Conservation (phyloP, 1,140 invertebrate genomes). For the Drosophila novamexicana region DNA sequence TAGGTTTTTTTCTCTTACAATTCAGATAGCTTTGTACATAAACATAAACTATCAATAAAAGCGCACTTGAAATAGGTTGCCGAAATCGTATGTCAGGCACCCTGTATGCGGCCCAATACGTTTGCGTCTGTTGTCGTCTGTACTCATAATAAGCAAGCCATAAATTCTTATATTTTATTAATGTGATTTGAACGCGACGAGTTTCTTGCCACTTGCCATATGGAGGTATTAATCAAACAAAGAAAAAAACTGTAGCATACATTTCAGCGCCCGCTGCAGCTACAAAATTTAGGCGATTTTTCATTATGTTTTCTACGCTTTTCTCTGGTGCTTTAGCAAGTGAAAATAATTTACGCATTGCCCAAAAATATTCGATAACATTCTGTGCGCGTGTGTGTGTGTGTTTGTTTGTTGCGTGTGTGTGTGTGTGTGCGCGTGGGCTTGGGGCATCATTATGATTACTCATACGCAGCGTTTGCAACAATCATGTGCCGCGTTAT, state of each 20-base stretch:
- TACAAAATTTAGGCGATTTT: slow-evolving; percentile 78
- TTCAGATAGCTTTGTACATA: neutral
- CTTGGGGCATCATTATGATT: slow-evolving; percentile 73
- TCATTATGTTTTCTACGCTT: slow-evolving; percentile 57
- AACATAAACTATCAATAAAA: slow-evolving; percentile 3
- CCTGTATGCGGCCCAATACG: slow-evolving; percentile 32
- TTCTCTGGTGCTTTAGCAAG: slow-evolving; percentile 21
- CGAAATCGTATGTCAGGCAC: slow-evolving; percentile 9
- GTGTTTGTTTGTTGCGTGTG: slow-evolving; percentile 9
- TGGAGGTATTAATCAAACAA: slow-evolving; percentile 74
- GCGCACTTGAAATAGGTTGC: neutral
- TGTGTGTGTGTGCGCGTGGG: slow-evolving; percentile 3
- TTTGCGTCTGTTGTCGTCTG: slow-evolving; percentile 33
- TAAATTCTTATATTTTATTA: slow-evolving; percentile 82
- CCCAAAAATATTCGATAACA: slow-evolving; percentile 59
- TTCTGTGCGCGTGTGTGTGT: slow-evolving; percentile 19
- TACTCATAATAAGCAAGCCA: slow-evolving; percentile 71
- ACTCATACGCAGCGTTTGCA: slow-evolving; percentile 81
- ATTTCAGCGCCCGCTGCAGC: slow-evolving; percentile 49
- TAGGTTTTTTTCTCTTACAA: neutral
- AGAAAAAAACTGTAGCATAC: slow-evolving; percentile 50
- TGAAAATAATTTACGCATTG: slow-evolving; percentile 73
- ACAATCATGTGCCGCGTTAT: slow-evolving; percentile 78
- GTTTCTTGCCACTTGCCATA: slow-evolving; percentile 67
- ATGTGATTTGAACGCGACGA: slow-evolving; percentile 71